Conservation (phyloP, 1,140 invertebrate genomes). For the Drosophila nigromelanica region DNA sequence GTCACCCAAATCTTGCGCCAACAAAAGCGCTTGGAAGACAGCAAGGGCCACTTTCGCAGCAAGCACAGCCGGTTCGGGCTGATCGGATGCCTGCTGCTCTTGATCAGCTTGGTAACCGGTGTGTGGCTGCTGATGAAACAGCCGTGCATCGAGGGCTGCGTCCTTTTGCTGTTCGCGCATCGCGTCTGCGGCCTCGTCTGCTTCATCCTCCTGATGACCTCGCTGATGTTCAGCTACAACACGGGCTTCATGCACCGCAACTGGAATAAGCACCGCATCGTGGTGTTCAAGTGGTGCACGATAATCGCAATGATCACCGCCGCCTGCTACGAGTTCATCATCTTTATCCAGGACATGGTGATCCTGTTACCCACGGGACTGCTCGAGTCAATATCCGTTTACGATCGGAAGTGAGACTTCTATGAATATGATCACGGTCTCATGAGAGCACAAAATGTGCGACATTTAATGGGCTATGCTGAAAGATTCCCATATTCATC, state of each 20-base stretch:
- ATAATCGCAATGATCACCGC: not conserved
- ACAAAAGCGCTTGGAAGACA: not conserved
- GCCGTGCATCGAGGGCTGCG: not conserved
- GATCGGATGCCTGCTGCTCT: not conserved
- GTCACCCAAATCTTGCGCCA: not conserved
- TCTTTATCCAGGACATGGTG: not conserved
- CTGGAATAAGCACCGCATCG: not conserved
- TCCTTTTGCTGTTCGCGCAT: constrained; percentile 19
- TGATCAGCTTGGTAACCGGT: not conserved
- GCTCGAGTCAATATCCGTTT: not conserved
- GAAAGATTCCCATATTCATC: no score
- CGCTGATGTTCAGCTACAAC: constrained; percentile 34
- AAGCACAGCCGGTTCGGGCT: constrained; percentile 41
- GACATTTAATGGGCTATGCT: no score
- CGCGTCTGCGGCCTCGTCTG: constrained; percentile 2
- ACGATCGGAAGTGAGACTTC: not conserved
- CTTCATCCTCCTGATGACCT: constrained; percentile 4
- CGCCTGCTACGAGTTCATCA: constrained; percentile 2
- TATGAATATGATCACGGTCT: not conserved
- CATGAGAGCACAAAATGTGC: no score
- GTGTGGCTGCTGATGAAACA: not conserved
- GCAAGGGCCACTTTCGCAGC: constrained; percentile 3
- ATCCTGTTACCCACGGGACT: not conserved
- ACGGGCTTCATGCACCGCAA: constrained; percentile 34
- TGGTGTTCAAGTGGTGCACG: constrained; percentile 20